phyloP scores from a whole-genome alignment of 2,888 invertebrate species.

The Eulithis prunata region DNA sequence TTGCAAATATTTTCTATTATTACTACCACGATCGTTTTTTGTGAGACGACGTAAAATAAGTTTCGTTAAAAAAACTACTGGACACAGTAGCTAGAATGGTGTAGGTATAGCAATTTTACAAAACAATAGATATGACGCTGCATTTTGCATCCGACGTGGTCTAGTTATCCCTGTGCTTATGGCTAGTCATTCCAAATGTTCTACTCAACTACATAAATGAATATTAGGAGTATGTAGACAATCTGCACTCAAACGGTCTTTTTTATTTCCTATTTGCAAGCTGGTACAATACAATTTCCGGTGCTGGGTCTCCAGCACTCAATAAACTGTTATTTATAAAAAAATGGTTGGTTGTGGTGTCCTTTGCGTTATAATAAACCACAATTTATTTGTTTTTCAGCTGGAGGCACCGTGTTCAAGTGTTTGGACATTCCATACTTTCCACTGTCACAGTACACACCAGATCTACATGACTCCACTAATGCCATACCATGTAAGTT shows the following conservation, averaged over 20 bases:
- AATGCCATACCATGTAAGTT: conserved; percentile 96
- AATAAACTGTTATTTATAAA: too few species aligned
- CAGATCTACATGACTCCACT: conserved; percentile 95
- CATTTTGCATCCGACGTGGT: conserved; percentile 17
- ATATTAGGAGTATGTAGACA: too few species aligned
- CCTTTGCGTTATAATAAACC: background rate
- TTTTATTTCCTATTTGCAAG: too few species aligned
- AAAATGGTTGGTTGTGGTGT: too few species aligned
- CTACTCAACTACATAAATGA: conserved; percentile 20
- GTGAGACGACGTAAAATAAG: too few species aligned
- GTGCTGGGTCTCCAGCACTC: too few species aligned
- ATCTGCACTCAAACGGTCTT: too few species aligned
- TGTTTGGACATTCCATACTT: conserved; percentile 95
- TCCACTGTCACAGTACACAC: conserved; percentile 92
- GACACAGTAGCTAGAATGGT: too few species aligned
- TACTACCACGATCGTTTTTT: too few species aligned
- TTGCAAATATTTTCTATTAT: background rate
- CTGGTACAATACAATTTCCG: too few species aligned
- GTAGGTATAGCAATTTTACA: too few species aligned
- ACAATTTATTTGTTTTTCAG: conserved; percentile 72
- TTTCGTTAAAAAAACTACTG: too few species aligned
- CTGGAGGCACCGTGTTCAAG: conserved; percentile 87
- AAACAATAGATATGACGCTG: conserved; percentile 1
- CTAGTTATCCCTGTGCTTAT: conserved; percentile 47
- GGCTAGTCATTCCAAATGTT: conserved; percentile 58